phyloP scores from a whole-genome alignment of 2,888 invertebrate species.

The Ormyrus labotus region DNA sequence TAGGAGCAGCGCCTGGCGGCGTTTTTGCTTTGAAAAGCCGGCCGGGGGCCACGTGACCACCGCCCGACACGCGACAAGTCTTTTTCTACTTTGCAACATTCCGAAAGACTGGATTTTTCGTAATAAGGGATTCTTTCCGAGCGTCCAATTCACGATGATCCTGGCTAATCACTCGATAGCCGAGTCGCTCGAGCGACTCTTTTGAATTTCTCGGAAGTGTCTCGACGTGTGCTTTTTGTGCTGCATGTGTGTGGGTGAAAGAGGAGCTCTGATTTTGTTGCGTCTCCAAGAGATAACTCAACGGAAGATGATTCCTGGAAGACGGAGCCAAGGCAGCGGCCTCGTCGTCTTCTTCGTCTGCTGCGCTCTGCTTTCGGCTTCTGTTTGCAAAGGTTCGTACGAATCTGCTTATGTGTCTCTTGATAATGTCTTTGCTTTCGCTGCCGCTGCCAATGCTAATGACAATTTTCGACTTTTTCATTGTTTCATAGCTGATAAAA shows the following conservation, averaged over 20 bases:
- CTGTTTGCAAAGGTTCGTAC: conserved; percentile 51
- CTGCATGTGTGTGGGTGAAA: conserved; percentile 31
- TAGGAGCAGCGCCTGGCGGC: no score
- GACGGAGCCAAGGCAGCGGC: not conserved
- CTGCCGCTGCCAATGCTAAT: not conserved
- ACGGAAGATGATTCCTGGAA: conserved; percentile 47
- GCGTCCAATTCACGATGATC: not conserved
- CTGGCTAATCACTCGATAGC: not conserved
- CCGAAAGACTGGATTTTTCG: no score
- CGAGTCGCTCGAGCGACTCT: conserved; percentile 6
- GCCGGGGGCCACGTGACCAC: conserved; percentile 1
- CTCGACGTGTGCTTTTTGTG: conserved; percentile 7
- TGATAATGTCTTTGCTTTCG: not conserved
- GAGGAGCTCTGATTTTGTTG: conserved; percentile 11
- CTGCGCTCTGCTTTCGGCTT: conserved; percentile 22
- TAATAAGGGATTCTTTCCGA: no score
- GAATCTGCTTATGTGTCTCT: not conserved
- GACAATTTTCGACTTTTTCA: not conserved
- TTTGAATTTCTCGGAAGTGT: conserved; percentile 5
- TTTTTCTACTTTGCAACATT: no score
- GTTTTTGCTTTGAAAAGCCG: no score
- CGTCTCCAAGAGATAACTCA: not conserved
- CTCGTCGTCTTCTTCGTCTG: conserved; percentile 16
- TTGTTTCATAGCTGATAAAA: no score
- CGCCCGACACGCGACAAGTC: conserved; percentile 16